A percentile compares a stretch with the other conserved stretches of the same genome.
These are phyloP conservation scores for Oegoconia quadripuncta DNA, from an alignment of 2,888 invertebrate species.

Conservation along the genomic window DNA sequence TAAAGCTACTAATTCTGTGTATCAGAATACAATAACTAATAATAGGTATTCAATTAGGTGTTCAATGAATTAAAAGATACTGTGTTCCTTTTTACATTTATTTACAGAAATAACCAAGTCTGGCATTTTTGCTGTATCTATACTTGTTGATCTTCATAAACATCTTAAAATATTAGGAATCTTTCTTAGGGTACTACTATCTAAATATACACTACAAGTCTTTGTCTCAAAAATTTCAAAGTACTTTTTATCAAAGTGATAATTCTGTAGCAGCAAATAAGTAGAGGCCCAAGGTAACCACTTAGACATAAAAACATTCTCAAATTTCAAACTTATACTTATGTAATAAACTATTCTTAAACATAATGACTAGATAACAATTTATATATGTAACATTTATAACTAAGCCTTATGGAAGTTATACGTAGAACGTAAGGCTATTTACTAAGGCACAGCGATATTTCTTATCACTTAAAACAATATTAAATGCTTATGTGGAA, in stretches of 20 bases:
- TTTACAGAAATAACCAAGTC: slow-evolving; percentile 45
- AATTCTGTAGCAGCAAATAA: background rate
- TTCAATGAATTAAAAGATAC: too few relatives aligned
- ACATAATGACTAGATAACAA: slow-evolving; percentile 73
- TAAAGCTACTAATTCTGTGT: too few relatives aligned
- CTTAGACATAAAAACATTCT: too few relatives aligned
- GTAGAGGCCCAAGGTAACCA: background rate
- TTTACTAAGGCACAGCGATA: slow-evolving; percentile 71
- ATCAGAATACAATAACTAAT: too few relatives aligned
- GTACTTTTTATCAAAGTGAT: background rate
- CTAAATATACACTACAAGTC: slow-evolving; percentile 63
- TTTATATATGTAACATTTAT: slow-evolving; percentile 46
- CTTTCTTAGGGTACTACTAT: slow-evolving; percentile 65
- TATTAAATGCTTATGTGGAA: slow-evolving; percentile 68
- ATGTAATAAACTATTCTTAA: slow-evolving; percentile 41
- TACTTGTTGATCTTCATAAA: slow-evolving; percentile 37
- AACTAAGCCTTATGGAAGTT: slow-evolving; percentile 53
- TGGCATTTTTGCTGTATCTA: slow-evolving; percentile 31
- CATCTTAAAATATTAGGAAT: slow-evolving; percentile 73
- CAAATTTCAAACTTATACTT: too few relatives aligned
- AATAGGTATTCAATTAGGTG: too few relatives aligned
- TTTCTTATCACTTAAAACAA: slow-evolving; percentile 54
- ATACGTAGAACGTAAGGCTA: slow-evolving; percentile 47
- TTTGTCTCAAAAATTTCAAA: slow-evolving; percentile 55
- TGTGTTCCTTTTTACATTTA: slow-evolving; percentile 30